Conservation (phyloP, 2,113 vertebrate species). For the Suncus etruscus region DNA sequence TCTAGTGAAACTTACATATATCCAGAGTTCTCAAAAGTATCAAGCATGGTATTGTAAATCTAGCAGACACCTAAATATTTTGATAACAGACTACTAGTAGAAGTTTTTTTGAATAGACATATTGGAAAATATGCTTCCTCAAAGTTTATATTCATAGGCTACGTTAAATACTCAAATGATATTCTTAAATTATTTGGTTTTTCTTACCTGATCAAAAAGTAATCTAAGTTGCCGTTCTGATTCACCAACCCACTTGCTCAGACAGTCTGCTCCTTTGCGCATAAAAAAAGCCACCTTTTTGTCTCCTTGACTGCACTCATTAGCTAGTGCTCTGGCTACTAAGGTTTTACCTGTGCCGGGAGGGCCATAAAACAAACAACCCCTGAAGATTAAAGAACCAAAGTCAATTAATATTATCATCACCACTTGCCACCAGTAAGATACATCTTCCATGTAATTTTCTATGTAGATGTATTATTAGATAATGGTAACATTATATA, state of each 20-base stretch:
- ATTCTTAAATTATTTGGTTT: slow-evolving; percentile 50
- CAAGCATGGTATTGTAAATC: not conserved
- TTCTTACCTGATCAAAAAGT: slow-evolving; percentile 98
- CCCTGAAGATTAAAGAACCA: slow-evolving; percentile 87
- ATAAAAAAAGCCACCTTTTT: slow-evolving; percentile 99
- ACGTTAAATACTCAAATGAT: slow-evolving; percentile 51
- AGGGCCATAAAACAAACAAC: slow-evolving; percentile 99
- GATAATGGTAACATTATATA: not conserved
- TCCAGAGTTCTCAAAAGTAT: not conserved
- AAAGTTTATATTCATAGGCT: slow-evolving; percentile 23
- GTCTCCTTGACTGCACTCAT: slow-evolving; percentile 98
- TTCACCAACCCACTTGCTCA: slow-evolving; percentile 99
- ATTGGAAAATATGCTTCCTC: slow-evolving; percentile 17
- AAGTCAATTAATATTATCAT: slow-evolving; percentile 49
- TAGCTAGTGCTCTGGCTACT: slow-evolving; percentile 98
- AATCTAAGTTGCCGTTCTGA: slow-evolving; percentile 98
- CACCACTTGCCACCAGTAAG: slow-evolving; percentile 35
- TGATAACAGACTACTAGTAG: not conserved
- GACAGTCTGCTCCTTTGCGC: slow-evolving; percentile 99
- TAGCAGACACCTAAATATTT: slow-evolving; percentile 10
- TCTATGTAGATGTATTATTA: slow-evolving; percentile 45
- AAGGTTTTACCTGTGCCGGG: slow-evolving; percentile 99
- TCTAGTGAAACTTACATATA: slow-evolving; percentile 9
- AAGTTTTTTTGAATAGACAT: no score
- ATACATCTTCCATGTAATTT: slow-evolving; percentile 4